Conservation (phyloP, 1,140 invertebrate species). For the Cheumatopsyche charites region DNA sequence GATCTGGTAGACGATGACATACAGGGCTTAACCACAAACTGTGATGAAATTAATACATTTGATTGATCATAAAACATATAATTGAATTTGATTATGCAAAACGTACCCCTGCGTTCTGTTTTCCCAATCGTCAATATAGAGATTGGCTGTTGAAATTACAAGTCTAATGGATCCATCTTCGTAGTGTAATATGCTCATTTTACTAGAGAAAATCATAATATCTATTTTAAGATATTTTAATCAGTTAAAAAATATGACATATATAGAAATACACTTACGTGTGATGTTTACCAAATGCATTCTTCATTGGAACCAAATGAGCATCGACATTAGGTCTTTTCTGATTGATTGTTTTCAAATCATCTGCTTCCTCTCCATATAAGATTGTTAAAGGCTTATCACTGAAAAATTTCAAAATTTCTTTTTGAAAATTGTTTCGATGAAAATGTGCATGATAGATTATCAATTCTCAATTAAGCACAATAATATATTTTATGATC, state of each 20-base stretch:
- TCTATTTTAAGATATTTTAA: background rate
- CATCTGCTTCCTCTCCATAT: constrained; percentile 75
- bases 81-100: constrained; percentile 38
- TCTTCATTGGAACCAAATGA: constrained; percentile 74
- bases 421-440: too few relatives aligned
- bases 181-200: constrained; percentile 89
- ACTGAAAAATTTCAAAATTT: constrained; percentile 53
- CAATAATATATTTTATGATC: background rate
- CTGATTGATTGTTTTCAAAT: constrained; percentile 61
- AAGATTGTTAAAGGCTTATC: constrained; percentile 77
- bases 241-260: background rate
- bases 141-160: constrained; percentile 90
- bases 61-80: background rate
- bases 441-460: background rate
- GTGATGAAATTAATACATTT: too few relatives aligned
- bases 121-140: constrained; percentile 90
- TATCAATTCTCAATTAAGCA: background rate
- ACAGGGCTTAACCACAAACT: constrained; percentile 81
- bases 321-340: constrained; percentile 69
- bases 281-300: constrained; percentile 88
- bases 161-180: constrained; percentile 82
- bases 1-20: constrained; percentile 67
- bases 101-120: constrained; percentile 89
- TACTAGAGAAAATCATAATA: constrained; percentile 62
- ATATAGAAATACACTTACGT: constrained; percentile 64